Evolutionary conservation across 1,140 invertebrate species (phyloP).

Genomic region (Drosophila albomicans): DNA sequence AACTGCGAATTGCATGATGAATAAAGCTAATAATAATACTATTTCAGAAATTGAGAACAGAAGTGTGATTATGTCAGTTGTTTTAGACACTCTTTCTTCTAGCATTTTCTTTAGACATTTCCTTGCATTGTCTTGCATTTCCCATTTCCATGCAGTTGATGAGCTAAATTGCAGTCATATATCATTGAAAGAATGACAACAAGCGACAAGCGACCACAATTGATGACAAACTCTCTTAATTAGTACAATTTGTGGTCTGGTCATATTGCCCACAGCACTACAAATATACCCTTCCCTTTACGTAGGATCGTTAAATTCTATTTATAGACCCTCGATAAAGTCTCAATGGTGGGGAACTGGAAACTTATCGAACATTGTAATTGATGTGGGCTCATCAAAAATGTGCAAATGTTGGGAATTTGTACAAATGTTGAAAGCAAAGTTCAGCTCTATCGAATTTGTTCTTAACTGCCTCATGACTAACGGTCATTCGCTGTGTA

Average conservation of each 20-base stretch:
- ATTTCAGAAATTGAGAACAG: background rate
- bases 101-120: background rate
- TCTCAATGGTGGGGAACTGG: conserved; percentile 14
- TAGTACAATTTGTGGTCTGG: conserved; percentile 41
- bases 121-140: background rate
- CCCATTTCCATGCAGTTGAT: background rate
- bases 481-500: conserved; percentile 8
- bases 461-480: conserved; percentile 22
- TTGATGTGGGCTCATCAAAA: conserved; percentile 46
- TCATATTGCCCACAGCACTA: background rate
- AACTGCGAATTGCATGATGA: background rate
- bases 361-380: conserved; percentile 43
- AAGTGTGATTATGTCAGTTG: conserved; percentile 3
- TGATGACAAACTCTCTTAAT: conserved; percentile 48
- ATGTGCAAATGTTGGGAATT: conserved; percentile 49
- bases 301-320: conserved; percentile 15
- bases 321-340: conserved; percentile 46
- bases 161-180: conserved; percentile 29
- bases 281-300: background rate
- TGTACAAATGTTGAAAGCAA: conserved; percentile 40
- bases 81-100: background rate
- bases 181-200: conserved; percentile 27
- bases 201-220: conserved; percentile 12
- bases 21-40: background rate
- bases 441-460: conserved; percentile 36